phyloP scores from a whole-genome alignment of 2,797 vertebrate genomes.

The Parauchenoglanis ngamensis region DNA sequence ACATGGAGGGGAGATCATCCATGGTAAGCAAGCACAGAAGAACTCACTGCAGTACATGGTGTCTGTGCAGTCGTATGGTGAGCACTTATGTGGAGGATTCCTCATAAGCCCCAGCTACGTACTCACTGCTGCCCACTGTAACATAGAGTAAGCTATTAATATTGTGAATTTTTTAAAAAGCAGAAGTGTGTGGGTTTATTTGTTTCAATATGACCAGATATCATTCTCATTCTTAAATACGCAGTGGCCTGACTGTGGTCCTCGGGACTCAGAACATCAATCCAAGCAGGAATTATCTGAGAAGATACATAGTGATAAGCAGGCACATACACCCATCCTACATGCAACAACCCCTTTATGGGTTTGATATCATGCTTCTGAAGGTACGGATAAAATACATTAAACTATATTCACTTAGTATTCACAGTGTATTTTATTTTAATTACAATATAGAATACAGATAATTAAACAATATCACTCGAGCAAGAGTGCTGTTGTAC shows the following conservation, averaged over 20 bases:
- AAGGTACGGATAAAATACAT: constrained; percentile 45
- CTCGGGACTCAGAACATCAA: constrained; percentile 53
- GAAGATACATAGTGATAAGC: constrained; percentile 30
- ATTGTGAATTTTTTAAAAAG: neutral
- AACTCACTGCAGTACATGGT: constrained; percentile 54
- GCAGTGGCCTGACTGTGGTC: constrained; percentile 53
- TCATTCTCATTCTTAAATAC: neutral
- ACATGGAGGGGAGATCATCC: constrained; percentile 54
- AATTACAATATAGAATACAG: too few relatives aligned
- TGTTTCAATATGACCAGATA: neutral
- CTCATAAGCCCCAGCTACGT: constrained; percentile 52
- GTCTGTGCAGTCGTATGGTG: constrained; percentile 48
- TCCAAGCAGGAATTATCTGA: neutral
- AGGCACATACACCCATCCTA: constrained; percentile 31
- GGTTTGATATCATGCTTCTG: constrained; percentile 60
- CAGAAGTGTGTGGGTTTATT: neutral
- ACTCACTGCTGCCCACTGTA: constrained; percentile 60
- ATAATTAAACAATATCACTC: too few relatives aligned
- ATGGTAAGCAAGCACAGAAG: constrained; percentile 51
- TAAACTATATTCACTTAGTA: neutral
- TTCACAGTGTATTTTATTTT: too few relatives aligned
- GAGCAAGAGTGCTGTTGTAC: too few relatives aligned
- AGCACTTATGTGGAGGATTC: constrained; percentile 58
- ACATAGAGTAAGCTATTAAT: constrained; percentile 14
- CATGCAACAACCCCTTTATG: neutral